Percentiles rank a stretch among this genome's conserved stretches.
Conservation (phyloP, 2,797 vertebrate species). For the Urosaurus nigricauda region DNA sequence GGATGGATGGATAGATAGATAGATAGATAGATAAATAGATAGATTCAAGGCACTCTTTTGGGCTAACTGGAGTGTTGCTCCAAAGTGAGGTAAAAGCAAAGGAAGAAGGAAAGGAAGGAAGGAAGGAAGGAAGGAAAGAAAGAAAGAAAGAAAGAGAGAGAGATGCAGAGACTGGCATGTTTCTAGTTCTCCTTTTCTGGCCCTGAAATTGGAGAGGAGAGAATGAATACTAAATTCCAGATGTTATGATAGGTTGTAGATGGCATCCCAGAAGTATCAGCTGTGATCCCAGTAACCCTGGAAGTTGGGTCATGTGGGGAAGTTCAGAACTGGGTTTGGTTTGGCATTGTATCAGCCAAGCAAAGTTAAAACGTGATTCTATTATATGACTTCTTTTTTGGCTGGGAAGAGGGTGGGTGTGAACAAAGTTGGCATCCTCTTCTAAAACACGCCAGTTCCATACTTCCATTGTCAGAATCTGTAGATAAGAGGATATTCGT, state of each 20-base stretch:
- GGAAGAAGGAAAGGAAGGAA: too few species aligned
- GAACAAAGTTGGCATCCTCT: neutral
- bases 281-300: neutral
- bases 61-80: neutral
- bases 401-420: neutral
- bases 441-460: neutral
- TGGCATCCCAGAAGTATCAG: slow-evolving; percentile 18
- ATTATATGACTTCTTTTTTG: slow-evolving; percentile 20
- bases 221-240: neutral
- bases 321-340: slow-evolving; percentile 61
- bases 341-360: slow-evolving; percentile 50
- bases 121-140: too few species aligned
- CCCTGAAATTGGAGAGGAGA: neutral
- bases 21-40: too few species aligned
- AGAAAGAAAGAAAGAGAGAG: too few species aligned
- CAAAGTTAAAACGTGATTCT: neutral
- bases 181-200: neutral
- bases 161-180: slow-evolving; percentile 2
- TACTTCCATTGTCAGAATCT: neutral
- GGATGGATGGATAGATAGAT: too few species aligned
- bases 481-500: neutral
- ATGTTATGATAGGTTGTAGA: neutral
- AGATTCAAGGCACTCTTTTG: neutral
- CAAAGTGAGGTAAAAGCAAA: neutral
- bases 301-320: slow-evolving; percentile 59